These are phyloP conservation scores for Forbesichthys papilliferus DNA, from an alignment of 2,113 vertebrate species.

Conservation along the genomic window DNA sequence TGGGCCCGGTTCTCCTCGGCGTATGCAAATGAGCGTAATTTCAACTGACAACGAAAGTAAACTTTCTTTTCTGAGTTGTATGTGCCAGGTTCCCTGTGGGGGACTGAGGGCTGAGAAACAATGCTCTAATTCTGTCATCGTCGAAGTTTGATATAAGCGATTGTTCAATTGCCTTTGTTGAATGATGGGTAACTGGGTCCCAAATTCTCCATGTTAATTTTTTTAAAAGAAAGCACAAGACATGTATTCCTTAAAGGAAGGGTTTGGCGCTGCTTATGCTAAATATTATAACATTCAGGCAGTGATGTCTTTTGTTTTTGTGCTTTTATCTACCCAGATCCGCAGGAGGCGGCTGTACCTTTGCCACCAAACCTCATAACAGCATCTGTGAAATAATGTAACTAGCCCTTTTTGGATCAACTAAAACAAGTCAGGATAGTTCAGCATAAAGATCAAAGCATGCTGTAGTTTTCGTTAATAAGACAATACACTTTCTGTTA, in stretches of 20 bases:
- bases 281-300: slow-evolving; percentile 70
- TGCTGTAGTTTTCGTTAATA: background rate
- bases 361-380: slow-evolving; percentile 57
- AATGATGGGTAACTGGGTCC: slow-evolving; percentile 62
- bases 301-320: slow-evolving; percentile 63
- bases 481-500: background rate
- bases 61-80: slow-evolving; percentile 68
- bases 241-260: slow-evolving; percentile 72
- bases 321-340: slow-evolving; percentile 66
- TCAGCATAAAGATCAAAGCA: slow-evolving; percentile 66
- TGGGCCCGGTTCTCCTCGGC: slow-evolving; percentile 51
- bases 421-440: slow-evolving; percentile 56
- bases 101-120: slow-evolving; percentile 58
- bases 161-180: slow-evolving; percentile 74
- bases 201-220: slow-evolving; percentile 64
- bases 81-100: slow-evolving; percentile 66
- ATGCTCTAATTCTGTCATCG: slow-evolving; percentile 82
- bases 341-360: slow-evolving; percentile 70
- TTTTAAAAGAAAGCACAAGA: slow-evolving; percentile 63
- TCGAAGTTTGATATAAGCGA: slow-evolving; percentile 76
- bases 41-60: slow-evolving; percentile 74
- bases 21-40: slow-evolving; percentile 76
- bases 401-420: slow-evolving; percentile 57
- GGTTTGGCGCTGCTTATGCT: slow-evolving; percentile 69
- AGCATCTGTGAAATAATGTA: slow-evolving; percentile 66